Evolutionary conservation across 2,888 invertebrate species (phyloP), one percentile per base, ranked within the genome.

Genomic region (Eupithecia abbreviata): DNA sequence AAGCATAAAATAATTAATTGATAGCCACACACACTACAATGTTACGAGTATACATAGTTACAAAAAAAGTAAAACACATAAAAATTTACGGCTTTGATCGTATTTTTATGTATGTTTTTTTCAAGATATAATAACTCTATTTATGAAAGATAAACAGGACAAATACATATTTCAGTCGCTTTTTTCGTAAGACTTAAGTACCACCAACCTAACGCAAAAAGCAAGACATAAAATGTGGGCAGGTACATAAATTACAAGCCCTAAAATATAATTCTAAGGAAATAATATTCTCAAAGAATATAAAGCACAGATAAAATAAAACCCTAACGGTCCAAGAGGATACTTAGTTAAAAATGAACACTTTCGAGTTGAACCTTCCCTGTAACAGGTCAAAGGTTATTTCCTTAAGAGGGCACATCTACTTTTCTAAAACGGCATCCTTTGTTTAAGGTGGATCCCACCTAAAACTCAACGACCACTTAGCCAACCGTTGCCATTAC

Each of bases 381-480:
- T 76, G 72, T 77, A 68, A 79, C 77, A 84, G 76, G 78, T 79
- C 74, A 81, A 83, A 81, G 77, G 82, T 79, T 80, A 77, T 80
- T 84, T 82, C 81, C 77, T 79, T 80, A 78, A 75, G 81, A 80
- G 82, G 73, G 77, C 77, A 73, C 77, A 80, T 84, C 77, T 78
- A 84, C 81, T 83, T 84, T 85, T 81, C 77, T 78, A 80, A 84
- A 85, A 81, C 81, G 77, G 78, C 66, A 74, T 76, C 77, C 79
- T 81, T 81, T 82, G 80, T 84, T 84, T 82, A 84, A 83, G 85
- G 86, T 84, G 82, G 78, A 82, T 78, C 80, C 79, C 80, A 79
- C 80, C 82, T 85, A 83, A 86, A 88, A 86, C 84, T 84, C 78
- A 85, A 87, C 81, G 83, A 82, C 80, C 85, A 82, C 81, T 81